phyloP scores from a whole-genome alignment of 2,888 invertebrate species.

The Polydrusus cervinus region DNA sequence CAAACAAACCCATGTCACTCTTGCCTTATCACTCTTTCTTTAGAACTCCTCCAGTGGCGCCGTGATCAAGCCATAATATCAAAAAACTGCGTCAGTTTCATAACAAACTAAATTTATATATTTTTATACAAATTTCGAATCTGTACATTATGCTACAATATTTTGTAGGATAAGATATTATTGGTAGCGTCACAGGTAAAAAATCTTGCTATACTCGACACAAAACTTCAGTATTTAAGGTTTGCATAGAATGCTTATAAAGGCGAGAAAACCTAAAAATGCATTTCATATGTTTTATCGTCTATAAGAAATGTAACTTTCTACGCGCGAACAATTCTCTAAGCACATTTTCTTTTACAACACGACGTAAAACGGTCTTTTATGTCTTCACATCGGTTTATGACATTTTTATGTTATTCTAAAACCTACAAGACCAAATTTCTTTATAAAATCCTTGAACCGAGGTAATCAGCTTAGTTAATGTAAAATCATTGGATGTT shows the following conservation, averaged over 20 bases:
- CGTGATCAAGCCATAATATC: too few relatives aligned
- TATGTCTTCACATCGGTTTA: constrained; percentile 18
- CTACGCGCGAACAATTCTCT: constrained; percentile 3
- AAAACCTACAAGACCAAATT: constrained; percentile 10
- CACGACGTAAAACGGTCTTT: constrained; percentile 5
- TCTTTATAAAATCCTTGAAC: constrained; percentile 19
- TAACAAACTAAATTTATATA: too few relatives aligned
- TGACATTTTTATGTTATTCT: constrained; percentile 9
- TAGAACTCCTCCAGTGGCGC: too few relatives aligned
- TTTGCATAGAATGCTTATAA: neutral
- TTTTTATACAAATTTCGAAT: too few relatives aligned
- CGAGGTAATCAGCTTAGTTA: neutral
- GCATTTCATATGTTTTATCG: neutral
- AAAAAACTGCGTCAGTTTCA: too few relatives aligned
- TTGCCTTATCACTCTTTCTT: too few relatives aligned
- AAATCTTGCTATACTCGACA: too few relatives aligned
- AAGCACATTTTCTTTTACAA: constrained; percentile 14
- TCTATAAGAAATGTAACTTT: neutral
- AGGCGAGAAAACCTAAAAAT: neutral
- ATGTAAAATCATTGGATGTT: neutral
- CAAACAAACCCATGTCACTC: too few relatives aligned
- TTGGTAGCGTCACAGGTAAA: too few relatives aligned
- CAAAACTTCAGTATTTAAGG: too few relatives aligned
- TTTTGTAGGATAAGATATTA: too few relatives aligned
- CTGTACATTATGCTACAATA: too few relatives aligned